Base-by-base conservation (phyloP, 1,140 invertebrate genomes). In the Myzus persicae region DNA sequence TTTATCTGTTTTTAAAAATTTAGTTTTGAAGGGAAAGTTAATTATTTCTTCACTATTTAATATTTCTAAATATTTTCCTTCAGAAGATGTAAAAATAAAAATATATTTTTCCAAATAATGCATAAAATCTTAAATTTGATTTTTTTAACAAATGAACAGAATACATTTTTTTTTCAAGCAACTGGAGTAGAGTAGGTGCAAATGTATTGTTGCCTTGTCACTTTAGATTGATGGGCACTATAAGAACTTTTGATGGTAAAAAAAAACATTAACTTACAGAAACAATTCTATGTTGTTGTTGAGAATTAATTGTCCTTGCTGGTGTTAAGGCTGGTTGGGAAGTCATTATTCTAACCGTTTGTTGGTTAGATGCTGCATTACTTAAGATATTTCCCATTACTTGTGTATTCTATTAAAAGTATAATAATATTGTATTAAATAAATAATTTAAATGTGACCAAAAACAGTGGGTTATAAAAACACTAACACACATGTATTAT, bases 201-300 rank as follows among this genome's bases (percentile, higher is more conserved):
- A n/a, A 18, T n/a, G 4, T 76, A 76, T n/a, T 76, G 4, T 67
- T 31, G 59, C 11, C 8, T 67, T n/a, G 11, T 67, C 48, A 67
- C 11, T 4, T 59, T 67, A n/a, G 59, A n/a, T 67, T 67, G 31
- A n/a, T 67, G 11, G 31, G 31, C 31, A n/a, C 4, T 5, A n/a
- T 76, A n/a, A n/a, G 54, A n/a, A n/a, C n/a, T 31, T 76, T 76
- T 1, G 14, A n/a, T n/a, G 14, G 14, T n/a, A n/a, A 24, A 3
- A 59, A 7, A 20, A 90, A 24, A 18, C 18, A 54, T 87, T 44
- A 93, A 94, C 94, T 94, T 94, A 95, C 95, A 46, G 95, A 95
- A 51, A 95, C 94, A 81, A 95, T 94, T 82, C 95, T 94, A 91
- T 95, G 95, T 88, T 95, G 95, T 91, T 94, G 94, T 88, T 94